Evolutionary conservation across 1,140 invertebrate species (phyloP).

Genomic region (Rhyacophila brunnea): DNA sequence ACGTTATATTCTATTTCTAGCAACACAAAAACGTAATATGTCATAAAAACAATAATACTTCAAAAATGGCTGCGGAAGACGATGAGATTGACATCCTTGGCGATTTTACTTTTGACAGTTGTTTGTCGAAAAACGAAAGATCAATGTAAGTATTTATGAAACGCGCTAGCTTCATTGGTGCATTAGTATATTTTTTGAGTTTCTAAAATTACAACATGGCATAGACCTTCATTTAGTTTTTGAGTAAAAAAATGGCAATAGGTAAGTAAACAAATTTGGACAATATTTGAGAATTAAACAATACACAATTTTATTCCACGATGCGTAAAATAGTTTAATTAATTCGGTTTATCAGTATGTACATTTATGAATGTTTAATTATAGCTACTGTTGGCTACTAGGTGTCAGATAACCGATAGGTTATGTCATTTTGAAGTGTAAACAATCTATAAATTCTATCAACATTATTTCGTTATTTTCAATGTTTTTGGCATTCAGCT

Average conservation of each 20-base stretch:
- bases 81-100: slow-evolving; percentile 54
- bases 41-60: slow-evolving; percentile 17
- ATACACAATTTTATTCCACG: too few species aligned
- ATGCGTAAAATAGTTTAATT: too few species aligned
- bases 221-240: not conserved
- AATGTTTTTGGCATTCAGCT: not conserved
- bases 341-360: too few species aligned
- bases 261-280: too few species aligned
- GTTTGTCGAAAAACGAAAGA: slow-evolving; percentile 31
- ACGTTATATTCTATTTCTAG: too few species aligned
- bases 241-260: not conserved
- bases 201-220: not conserved
- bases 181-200: too few species aligned
- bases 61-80: slow-evolving; percentile 34
- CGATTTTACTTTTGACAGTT: slow-evolving; percentile 54
- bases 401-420: not conserved
- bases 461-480: not conserved
- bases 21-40: not conserved
- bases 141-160: slow-evolving; percentile 7
- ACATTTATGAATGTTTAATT: too few species aligned
- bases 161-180: too few species aligned
- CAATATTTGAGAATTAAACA: too few species aligned
- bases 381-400: too few species aligned
- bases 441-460: slow-evolving; percentile 9
- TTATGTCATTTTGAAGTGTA: slow-evolving; percentile 16